Evolutionary conservation across 2,113 vertebrate genomes (phyloP), one percentile per base, ranked within the genome.

Genomic region (Thamnaconus septentrionalis): DNA sequence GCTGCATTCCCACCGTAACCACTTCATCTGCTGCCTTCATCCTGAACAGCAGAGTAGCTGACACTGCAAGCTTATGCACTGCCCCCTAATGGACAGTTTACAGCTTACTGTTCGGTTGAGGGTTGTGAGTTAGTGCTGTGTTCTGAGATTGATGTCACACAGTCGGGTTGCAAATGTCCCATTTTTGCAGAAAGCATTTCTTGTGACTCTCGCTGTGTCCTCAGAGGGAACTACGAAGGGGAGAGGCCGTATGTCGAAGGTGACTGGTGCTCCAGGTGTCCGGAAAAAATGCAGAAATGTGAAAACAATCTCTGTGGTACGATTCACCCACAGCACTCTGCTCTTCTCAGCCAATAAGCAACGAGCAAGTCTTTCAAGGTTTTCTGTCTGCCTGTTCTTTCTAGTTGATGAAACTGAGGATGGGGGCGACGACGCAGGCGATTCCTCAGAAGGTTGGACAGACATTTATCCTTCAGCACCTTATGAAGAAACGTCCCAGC

Each of bases 261-360:
- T 0, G 86, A 86, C 0, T 84, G 56, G 73, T 90, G 88, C 69
- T 87, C 86, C 61, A 52, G 67, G 0, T 90, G 88, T 57, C 88
- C 88, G 0, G 83, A 81, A 3, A 73, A 87, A 57, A 6, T 86
- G 1, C 83, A 81, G 66, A 66, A 51, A 1, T 90, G 88, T 78
- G 73, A 81, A 65, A 88, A 90, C 83, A 85, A 76, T 68, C 82
- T 90, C n/a, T 90, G 88, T 58, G 88, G 88, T 88, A 76, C 0
- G 76, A 54, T 5, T 7, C 46, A 2, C 7, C 2, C 18, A 31
- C 18, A 31, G 18, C 18, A 31, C 18, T 31, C 6, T 8, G 7
- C 9, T 4, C 4, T 5, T 45, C 53, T 56, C 47, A 9, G 5
- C 45, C 45, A 6, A 1, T 8, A 46, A 5, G 8, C 10, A 49